Evolutionary conservation across 2,888 invertebrate genomes (phyloP), one percentile per base, ranked within the genome.

Genomic region (Netelia fuscicornis): DNA sequence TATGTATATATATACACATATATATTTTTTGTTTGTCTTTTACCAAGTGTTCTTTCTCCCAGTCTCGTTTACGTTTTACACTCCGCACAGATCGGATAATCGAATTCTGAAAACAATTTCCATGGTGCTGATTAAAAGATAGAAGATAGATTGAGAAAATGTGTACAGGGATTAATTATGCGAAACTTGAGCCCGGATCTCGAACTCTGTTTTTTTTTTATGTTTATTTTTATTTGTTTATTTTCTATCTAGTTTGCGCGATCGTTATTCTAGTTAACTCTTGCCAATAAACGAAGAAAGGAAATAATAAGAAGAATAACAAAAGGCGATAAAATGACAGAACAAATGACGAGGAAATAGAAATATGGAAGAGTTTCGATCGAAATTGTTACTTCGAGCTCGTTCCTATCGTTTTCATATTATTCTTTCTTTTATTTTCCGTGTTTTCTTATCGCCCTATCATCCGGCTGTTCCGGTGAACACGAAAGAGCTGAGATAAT

Each of bases 231-330:
- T 30, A 0, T 30, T 30, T 30, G 0, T 30, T 30, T 30, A 30
- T 30, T 30, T 3, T 54, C 20, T 56, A 30, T 54, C 62, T 20
- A 60, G 75, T 75, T 79, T 58, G 76, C 75, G 60, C 81, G 80
- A 82, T 83, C 81, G 65, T 80, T 52, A 30, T 78, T 30, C 3
- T 30, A 30, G 5, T 30, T 75, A 80, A 81, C 72, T 82, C 82
- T 87, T 86, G 86, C 86, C 83, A 85, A 87, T 86, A 68, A 81
- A 81, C 44, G 9, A 78, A 30, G 17, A 37, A 30, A 67, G 9
- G n/a, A 58, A 30, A 67, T 20, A 44, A 10, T 0, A 44, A 68
- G 17, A 58, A 68, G 10, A 58, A 67, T 42, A 23, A 23, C 5
- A 30, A 65, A 5, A 52, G 25, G 0, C 17, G 17, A 17, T 17